These are phyloP conservation scores for Ferdinandea cuprea DNA, from an alignment of 2,888 invertebrate genomes.

Conservation along the genomic window DNA sequence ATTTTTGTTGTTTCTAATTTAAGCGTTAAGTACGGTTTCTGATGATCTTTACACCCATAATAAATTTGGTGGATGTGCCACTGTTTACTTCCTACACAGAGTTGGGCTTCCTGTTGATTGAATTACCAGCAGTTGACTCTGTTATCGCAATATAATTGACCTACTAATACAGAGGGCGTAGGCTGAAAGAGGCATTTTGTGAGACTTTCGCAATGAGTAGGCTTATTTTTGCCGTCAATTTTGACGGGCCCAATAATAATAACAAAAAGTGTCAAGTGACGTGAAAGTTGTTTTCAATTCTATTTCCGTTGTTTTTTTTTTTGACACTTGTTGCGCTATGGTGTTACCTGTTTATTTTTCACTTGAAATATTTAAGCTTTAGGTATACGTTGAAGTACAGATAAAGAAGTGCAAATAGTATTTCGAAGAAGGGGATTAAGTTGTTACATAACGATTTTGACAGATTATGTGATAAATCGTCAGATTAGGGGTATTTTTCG, in stretches of 20 bases:
- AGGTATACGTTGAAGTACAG: too few relatives aligned
- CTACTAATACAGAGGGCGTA: conserved; percentile 10
- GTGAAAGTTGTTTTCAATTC: too few relatives aligned
- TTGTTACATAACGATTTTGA: too few relatives aligned
- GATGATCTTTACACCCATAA: conserved; percentile 12
- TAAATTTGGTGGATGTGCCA: conserved; percentile 34
- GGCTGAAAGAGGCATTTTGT: background rate
- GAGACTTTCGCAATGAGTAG: background rate
- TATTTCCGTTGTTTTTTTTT: background rate
- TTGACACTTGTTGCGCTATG: background rate
- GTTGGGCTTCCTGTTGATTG: conserved; percentile 36
- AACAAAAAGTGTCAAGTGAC: conserved; percentile 25
- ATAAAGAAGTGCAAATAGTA: too few relatives aligned
- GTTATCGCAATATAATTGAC: conserved; percentile 49
- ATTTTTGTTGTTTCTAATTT: conserved; percentile 13
- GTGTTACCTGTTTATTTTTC: too few relatives aligned
- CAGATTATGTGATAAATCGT: too few relatives aligned
- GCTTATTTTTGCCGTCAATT: background rate
- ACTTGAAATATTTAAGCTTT: too few relatives aligned
- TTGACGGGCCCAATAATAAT: background rate
- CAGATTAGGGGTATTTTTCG: too few relatives aligned
- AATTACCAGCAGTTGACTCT: conserved; percentile 44
- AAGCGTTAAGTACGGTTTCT: background rate
- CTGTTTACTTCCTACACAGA: conserved; percentile 39
- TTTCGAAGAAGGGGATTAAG: too few relatives aligned